Conservation (phyloP, 1,140 invertebrate genomes). For the Parapsyche elsis region DNA sequence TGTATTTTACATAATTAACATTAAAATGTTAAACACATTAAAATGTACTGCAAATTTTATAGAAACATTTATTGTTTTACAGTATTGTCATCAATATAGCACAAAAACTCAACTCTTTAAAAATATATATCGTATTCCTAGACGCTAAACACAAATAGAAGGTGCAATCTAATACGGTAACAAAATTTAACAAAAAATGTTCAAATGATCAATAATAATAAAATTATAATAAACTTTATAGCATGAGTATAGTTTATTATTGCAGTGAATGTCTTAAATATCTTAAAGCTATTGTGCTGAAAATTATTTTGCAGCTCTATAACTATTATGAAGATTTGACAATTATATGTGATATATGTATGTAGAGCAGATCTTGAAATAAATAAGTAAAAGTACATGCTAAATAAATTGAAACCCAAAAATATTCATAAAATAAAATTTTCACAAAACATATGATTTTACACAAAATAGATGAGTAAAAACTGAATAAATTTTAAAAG, state of each 20-base stretch:
- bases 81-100: conserved; percentile 21
- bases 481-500: not conserved
- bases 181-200: not conserved
- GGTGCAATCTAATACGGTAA: conserved; percentile 1
- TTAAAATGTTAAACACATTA: conserved; percentile 16
- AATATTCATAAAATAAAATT: conserved; percentile 5
- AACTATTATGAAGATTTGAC: conserved; percentile 12
- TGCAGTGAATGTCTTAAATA: conserved; percentile 48
- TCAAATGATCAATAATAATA: not conserved
- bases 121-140: conserved; percentile 7
- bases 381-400: not conserved
- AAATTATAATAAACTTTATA: not conserved
- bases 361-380: not conserved
- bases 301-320: conserved; percentile 25
- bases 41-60: conserved; percentile 21
- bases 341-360: not conserved
- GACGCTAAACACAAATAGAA: not conserved
- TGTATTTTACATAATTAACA: not conserved
- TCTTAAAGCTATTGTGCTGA: conserved; percentile 25
- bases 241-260: conserved; percentile 32
- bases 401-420: not conserved
- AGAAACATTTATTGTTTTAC: conserved; percentile 34
- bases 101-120: not conserved
- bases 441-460: not conserved
- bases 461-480: not conserved